phyloP scores from a whole-genome alignment of 2,797 vertebrate genomes.

The Platyrinchus mystaceus region DNA sequence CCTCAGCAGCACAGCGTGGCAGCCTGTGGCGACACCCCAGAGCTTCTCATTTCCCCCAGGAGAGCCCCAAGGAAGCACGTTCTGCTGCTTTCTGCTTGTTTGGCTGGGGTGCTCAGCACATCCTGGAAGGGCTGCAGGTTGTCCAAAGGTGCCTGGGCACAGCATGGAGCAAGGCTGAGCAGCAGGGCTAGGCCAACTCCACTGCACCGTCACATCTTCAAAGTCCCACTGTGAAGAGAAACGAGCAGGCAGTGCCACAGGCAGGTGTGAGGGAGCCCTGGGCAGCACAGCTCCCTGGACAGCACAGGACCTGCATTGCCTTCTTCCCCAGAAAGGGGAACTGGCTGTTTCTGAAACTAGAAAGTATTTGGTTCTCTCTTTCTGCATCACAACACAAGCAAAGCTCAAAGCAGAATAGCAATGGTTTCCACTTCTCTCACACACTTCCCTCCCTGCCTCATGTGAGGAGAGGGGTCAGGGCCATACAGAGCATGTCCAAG shows the following conservation, averaged over 20 bases:
- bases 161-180: not conserved
- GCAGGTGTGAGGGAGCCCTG: accelerated
- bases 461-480: not conserved
- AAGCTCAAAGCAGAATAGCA: not conserved
- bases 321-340: not conserved
- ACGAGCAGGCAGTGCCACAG: not conserved
- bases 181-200: slow-evolving; percentile 48
- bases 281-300: not conserved
- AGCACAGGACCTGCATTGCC: accelerated
- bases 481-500: accelerated
- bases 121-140: not conserved
- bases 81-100: not conserved
- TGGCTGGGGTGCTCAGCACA: accelerated
- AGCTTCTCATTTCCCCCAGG: not conserved
- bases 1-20: not conserved
- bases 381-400: not conserved
- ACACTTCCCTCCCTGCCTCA: not conserved
- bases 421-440: not conserved
- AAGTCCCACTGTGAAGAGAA: slow-evolving; percentile 79
- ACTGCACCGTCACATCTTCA: slow-evolving; percentile 69
- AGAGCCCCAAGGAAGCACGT: not conserved
- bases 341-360: not conserved
- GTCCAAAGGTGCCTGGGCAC: not conserved
- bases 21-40: not conserved
- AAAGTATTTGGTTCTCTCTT: not conserved